Evolutionary conservation across 2,797 vertebrate species (phyloP), one percentile per base, ranked within the genome.

Genomic region (Crotalus adamanteus): DNA sequence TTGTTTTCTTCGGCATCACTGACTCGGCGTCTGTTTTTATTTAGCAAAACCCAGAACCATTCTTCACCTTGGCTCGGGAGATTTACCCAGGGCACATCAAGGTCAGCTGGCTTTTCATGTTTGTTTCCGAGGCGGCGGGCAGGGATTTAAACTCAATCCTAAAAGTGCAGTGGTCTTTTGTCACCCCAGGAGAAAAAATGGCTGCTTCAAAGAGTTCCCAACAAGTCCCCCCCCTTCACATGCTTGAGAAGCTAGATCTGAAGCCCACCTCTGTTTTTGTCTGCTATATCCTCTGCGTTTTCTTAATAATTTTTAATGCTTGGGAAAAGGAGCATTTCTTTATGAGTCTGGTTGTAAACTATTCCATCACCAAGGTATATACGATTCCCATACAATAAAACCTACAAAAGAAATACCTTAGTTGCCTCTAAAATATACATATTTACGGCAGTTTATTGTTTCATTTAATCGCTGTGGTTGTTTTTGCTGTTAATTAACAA

Each of bases 61-160:
- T 99, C 96, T 99, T 99, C 61, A 97, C 98, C 61, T 97, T 99
- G 91, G 98, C 99, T 90, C 98, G 95, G 95, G 98, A 99, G 95
- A 98, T 99, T n/a, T 99, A 98, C 95, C 99, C 99, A 0, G 98
- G 98, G 93, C 98, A 99, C 96, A 99, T 99, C 95, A 99, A 99
- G 98, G 99, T 99, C 95, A 93, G 96, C 31, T 51, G 28, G 18
- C 14, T 8, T 20, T n/a, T 37, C 42, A 1, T 9, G 28, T 28
- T 51, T 31, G 28, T 28, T 51, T 31, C 47, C 56, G 86, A 47
- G 9, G 73, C 6, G 1, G 73, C 25, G 37, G 8, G 73, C 20
- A 25, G 37, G 20, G 20, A 47, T 83, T 83, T 12, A 25, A 47
- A 12, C 4, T 47, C 20, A 47, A 22, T 47, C 37, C 73, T 73